A percentile compares a stretch with the other conserved stretches of the same genome.
Conservation (phyloP, 2,113 vertebrate species). For the Rutilus rutilus region DNA sequence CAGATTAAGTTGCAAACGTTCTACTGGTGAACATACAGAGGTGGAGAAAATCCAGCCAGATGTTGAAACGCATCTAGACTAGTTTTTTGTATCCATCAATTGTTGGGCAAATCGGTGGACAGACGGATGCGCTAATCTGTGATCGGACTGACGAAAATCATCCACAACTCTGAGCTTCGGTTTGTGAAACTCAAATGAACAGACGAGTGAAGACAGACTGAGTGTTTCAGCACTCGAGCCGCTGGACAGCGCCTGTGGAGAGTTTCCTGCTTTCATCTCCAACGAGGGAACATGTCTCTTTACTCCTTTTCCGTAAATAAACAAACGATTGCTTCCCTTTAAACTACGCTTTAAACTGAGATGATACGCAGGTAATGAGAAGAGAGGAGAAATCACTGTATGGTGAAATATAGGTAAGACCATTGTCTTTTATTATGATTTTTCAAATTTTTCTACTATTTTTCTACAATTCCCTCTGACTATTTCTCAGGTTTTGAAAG, state of each 20-base stretch:
- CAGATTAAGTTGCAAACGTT: background rate
- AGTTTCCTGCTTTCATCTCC: slow-evolving; percentile 12
- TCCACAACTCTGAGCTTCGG: background rate
- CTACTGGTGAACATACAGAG: background rate
- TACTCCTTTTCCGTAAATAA: background rate
- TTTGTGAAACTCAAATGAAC: slow-evolving; percentile 7
- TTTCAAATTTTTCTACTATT: background rate
- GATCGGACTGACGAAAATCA: background rate
- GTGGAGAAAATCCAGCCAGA: background rate
- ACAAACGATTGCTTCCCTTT: background rate
- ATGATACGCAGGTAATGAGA: background rate
- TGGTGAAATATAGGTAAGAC: slow-evolving; percentile 47
- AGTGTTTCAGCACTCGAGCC: slow-evolving; percentile 15
- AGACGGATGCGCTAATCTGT: background rate
- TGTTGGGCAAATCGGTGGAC: background rate
- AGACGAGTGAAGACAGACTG: background rate
- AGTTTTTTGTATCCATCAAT: background rate
- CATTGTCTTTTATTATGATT: background rate
- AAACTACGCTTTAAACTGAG: background rate
- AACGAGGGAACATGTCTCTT: slow-evolving; percentile 4
- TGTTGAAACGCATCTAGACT: background rate
- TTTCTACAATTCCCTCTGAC: background rate
- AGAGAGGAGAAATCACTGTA: slow-evolving; percentile 21
- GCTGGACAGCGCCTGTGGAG: slow-evolving; percentile 18
- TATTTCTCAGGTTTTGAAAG: background rate